A percentile compares a stretch with the other conserved stretches of the same genome.
Conservation (phyloP, 2,113 vertebrate species). For the Hydrochoerus hydrochaeris region DNA sequence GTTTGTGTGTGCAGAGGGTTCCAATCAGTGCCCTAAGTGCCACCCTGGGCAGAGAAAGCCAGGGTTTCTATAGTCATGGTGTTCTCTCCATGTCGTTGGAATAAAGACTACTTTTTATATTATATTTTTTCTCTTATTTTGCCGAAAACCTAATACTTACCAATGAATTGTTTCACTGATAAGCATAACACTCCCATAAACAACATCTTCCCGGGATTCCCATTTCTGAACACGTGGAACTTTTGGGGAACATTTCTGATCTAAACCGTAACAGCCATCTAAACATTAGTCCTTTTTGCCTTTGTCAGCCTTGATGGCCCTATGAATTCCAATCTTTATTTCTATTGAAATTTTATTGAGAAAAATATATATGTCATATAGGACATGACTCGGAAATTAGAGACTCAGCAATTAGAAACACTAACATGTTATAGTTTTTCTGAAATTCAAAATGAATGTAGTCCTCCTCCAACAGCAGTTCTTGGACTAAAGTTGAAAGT, state of each 20-base stretch:
- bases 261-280: background rate
- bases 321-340: background rate
- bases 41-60: too few relatives aligned
- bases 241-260: background rate
- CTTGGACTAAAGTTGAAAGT: background rate
- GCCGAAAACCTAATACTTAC: too few relatives aligned
- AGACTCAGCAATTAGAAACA: background rate
- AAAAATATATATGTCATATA: constrained; percentile 76
- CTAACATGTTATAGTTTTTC: background rate
- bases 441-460: background rate
- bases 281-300: constrained; percentile 81
- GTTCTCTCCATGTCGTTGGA: too few relatives aligned
- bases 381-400: background rate
- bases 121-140: too few relatives aligned
- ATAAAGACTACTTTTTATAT: too few relatives aligned
- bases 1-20: too few relatives aligned
- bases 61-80: too few relatives aligned
- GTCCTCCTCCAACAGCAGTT: background rate
- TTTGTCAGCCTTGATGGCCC: constrained; percentile 82
- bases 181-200: background rate
- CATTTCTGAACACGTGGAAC: background rate
- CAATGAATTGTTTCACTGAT: background rate
- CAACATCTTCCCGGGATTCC: background rate
- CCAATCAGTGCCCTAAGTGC: too few relatives aligned
- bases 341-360: constrained; percentile 81